Conservation (phyloP, 2,113 vertebrate species). For the Felis chaus region DNA sequence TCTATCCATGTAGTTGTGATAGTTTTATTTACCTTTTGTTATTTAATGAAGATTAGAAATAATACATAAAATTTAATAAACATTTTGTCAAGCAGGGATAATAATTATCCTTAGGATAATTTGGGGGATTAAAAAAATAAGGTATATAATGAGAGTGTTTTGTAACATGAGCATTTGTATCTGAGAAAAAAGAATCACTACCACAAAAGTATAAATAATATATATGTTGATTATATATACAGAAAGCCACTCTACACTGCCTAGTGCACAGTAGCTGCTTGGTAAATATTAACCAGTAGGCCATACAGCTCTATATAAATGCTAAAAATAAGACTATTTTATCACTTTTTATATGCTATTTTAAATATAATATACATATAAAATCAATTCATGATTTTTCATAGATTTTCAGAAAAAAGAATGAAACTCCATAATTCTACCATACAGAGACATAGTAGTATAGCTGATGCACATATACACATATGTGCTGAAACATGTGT, state of each 20-base stretch:
- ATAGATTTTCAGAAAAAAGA: not conserved
- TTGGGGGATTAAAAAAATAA: conserved; percentile 22
- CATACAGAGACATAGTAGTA: not conserved
- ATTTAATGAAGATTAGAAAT: not conserved
- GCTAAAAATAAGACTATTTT: not conserved
- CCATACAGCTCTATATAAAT: not conserved
- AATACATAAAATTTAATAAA: conserved; percentile 32
- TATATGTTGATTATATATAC: not conserved
- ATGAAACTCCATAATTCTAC: not conserved
- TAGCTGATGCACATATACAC: not conserved
- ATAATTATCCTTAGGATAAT: not conserved
- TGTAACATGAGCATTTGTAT: not conserved
- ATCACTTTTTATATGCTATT: not conserved
- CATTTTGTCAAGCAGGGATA: not conserved
- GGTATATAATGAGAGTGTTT: not conserved
- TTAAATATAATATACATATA: not conserved
- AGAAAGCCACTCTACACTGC: not conserved
- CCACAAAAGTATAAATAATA: not conserved
- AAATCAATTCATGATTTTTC: not conserved
- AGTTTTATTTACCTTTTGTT: not conserved
- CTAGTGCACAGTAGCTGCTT: not conserved
- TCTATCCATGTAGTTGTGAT: not conserved
- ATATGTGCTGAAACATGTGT: not conserved
- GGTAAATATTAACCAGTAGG: not conserved
- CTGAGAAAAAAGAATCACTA: not conserved